These are phyloP conservation scores for Drosophila neocordata DNA, from an alignment of 1,140 invertebrate genomes.

Conservation along the genomic window DNA sequence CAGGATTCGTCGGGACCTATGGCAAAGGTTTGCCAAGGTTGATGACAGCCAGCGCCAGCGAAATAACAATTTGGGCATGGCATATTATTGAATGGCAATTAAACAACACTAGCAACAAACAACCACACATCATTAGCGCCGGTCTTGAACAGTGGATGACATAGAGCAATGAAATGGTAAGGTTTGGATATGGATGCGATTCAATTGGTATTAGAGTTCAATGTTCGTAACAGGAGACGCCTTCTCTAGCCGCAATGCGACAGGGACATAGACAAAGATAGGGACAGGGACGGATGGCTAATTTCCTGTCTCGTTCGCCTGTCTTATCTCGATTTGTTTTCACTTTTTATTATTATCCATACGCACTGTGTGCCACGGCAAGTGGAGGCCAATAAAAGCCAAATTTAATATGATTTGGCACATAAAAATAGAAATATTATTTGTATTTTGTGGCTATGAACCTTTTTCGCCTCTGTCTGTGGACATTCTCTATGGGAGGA, in stretches of 20 bases:
- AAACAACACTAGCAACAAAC: conserved; percentile 56
- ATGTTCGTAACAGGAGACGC: conserved; percentile 42
- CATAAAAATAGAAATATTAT: conserved; percentile 79
- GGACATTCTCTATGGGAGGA: conserved; percentile 41
- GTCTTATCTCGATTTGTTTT: conserved; percentile 68
- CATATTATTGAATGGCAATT: conserved; percentile 76
- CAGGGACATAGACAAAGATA: too few species aligned
- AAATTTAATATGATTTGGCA: conserved; percentile 77
- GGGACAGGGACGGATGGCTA: conserved; percentile 26
- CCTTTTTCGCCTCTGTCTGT: conserved; percentile 24
- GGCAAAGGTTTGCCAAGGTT: conserved; percentile 51
- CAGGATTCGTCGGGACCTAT: conserved; percentile 4
- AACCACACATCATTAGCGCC: conserved; percentile 54
- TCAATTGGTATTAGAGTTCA: conserved; percentile 34
- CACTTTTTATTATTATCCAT: conserved; percentile 79
- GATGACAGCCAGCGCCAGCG: conserved; percentile 53
- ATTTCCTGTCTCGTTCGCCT: conserved; percentile 75
- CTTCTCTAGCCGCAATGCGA: conserved; percentile 16
- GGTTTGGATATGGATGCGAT: not conserved
- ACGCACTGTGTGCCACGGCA: conserved; percentile 50
- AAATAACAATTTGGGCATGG: conserved; percentile 35
- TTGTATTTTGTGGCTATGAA: conserved; percentile 57
- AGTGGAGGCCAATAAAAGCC: conserved; percentile 59
- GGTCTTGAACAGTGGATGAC: not conserved
- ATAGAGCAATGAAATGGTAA: not conserved